These are phyloP conservation scores for Dermatemys mawii DNA, from an alignment of 2,113 vertebrate genomes.

Conservation along the genomic window DNA sequence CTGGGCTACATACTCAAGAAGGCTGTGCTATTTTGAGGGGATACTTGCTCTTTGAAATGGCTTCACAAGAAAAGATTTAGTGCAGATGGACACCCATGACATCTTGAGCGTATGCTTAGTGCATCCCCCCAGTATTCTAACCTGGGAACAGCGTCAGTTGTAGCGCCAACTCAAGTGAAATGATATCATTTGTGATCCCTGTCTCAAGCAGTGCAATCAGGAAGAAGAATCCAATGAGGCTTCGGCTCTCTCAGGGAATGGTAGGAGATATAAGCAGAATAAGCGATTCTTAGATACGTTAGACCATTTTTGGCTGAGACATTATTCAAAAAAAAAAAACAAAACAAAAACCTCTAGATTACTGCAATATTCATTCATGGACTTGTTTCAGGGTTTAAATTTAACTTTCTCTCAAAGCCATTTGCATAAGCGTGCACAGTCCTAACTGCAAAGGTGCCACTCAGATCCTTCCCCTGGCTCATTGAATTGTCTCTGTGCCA, in stretches of 20 bases:
- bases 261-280: neutral
- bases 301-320: accelerated
- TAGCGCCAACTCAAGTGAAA: neutral
- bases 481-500: neutral
- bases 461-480: accelerated
- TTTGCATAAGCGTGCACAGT: neutral
- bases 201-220: neutral
- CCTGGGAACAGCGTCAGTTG: neutral
- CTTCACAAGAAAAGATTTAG: neutral
- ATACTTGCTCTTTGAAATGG: neutral
- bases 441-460: neutral
- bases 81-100: neutral
- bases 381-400: neutral
- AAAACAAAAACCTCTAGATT: neutral
- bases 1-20: neutral
- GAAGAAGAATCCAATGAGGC: neutral
- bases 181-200: neutral
- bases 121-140: neutral
- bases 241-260: neutral
- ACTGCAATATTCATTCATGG: neutral
- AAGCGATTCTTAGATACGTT: neutral
- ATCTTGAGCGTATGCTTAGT: neutral
- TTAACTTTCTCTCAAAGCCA: neutral
- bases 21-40: neutral
- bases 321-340: neutral